Evolutionary conservation across 1,140 invertebrate genomes (phyloP).

Genomic region (Idris sp.): DNA sequence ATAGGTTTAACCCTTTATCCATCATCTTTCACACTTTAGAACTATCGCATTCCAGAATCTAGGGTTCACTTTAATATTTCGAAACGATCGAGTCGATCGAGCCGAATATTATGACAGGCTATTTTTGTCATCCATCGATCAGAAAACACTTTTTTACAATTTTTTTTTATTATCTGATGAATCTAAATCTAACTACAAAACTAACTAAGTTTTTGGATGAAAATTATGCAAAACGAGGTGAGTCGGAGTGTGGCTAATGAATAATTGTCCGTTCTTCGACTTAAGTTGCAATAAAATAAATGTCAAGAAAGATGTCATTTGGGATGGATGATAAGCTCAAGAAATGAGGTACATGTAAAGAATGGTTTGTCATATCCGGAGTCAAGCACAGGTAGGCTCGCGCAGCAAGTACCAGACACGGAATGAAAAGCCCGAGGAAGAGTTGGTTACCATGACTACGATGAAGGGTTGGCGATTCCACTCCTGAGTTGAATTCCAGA

Average conservation of each 20-base stretch:
- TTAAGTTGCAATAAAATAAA: slow-evolving; percentile 9
- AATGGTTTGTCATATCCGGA: slow-evolving; percentile 43
- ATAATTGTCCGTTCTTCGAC: too few species aligned
- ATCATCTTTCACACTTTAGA: slow-evolving; percentile 7
- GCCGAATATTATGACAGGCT: slow-evolving; percentile 67
- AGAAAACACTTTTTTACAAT: slow-evolving; percentile 27
- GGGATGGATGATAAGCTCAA: slow-evolving; percentile 44
- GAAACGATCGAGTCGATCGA: slow-evolving; percentile 63
- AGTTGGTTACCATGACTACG: slow-evolving; percentile 74
- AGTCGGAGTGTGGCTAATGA: too few species aligned
- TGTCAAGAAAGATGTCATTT: slow-evolving; percentile 27
- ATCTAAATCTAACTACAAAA: too few species aligned
- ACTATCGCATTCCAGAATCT: slow-evolving; percentile 72
- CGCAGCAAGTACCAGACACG: slow-evolving; percentile 64
- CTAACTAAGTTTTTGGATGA: too few species aligned
- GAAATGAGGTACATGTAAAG: slow-evolving; percentile 32
- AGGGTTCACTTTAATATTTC: slow-evolving; percentile 73
- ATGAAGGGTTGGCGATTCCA: slow-evolving; percentile 71
- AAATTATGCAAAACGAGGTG: too few species aligned
- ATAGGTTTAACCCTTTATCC: slow-evolving; percentile 40
- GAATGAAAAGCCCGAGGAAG: slow-evolving; percentile 66
- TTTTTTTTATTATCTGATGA: too few species aligned
- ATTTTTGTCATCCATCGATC: slow-evolving; percentile 63
- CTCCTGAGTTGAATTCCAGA: slow-evolving; percentile 59
- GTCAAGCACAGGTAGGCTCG: slow-evolving; percentile 61